Conservation (phyloP, 2,797 vertebrate species). For the Hapalemur alaotrensis region DNA sequence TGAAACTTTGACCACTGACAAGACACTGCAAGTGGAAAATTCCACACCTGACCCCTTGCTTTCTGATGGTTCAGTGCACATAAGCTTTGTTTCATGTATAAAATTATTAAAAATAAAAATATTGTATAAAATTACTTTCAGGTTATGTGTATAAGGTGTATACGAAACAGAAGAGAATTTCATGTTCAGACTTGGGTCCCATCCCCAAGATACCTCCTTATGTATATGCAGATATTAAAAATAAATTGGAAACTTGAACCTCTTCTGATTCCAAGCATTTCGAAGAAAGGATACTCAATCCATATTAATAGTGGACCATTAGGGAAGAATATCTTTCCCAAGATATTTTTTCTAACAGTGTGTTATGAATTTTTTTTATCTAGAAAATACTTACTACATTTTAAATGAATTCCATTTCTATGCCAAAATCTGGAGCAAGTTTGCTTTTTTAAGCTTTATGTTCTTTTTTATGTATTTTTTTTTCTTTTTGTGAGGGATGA, state of each 20-base stretch:
- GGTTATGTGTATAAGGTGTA: neutral
- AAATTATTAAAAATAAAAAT: neutral
- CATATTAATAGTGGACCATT: neutral
- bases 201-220: neutral
- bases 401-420: neutral
- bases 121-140: neutral
- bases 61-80: neutral
- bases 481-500: neutral
- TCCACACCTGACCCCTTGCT: neutral
- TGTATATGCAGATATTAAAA: neutral
- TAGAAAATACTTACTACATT: neutral
- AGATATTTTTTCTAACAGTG: neutral
- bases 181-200: neutral
- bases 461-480: neutral
- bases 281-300: neutral
- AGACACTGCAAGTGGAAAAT: too few relatives aligned
- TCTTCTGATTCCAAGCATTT: neutral
- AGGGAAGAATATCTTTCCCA: neutral
- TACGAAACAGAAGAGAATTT: neutral
- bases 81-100: neutral
- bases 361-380: neutral
- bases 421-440: constrained; percentile 12
- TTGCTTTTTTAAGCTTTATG: neutral
- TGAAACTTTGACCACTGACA: neutral
- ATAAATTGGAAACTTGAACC: neutral